A percentile compares a stretch with the other conserved stretches of the same genome.
These are phyloP conservation scores for Corvus moneduloides DNA, from an alignment of 2,113 vertebrate genomes.

Conservation along the genomic window DNA sequence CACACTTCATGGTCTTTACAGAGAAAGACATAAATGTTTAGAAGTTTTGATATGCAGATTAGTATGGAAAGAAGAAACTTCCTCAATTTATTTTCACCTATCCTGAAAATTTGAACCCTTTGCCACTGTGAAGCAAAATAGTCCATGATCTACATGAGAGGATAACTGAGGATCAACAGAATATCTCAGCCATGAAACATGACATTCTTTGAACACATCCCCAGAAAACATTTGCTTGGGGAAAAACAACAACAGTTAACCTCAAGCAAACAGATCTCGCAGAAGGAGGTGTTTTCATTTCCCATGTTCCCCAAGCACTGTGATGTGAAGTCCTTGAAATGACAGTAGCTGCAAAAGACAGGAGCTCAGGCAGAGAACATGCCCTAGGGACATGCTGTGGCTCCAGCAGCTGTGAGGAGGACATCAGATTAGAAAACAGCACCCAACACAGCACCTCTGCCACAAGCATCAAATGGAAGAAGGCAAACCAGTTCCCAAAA, in stretches of 20 bases:
- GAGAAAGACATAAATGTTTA: not conserved
- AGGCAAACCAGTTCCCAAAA: not conserved
- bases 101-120: not conserved
- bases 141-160: not conserved
- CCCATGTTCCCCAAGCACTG: not conserved
- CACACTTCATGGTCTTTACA: not conserved
- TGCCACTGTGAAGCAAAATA: not conserved
- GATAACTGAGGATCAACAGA: not conserved
- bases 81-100: not conserved
- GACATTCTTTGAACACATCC: not conserved
- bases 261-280: not conserved
- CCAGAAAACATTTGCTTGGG: not conserved
- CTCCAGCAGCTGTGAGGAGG: not conserved
- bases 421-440: not conserved
- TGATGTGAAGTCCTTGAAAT: constrained; percentile 44
- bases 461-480: not conserved
- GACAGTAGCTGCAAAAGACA: constrained; percentile 2
- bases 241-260: not conserved
- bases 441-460: not conserved
- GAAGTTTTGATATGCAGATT: not conserved
- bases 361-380: not conserved
- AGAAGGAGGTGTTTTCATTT: constrained; percentile 39
- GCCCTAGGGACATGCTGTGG: not conserved
- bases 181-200: not conserved
- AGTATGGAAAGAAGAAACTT: not conserved